These are phyloP conservation scores for Elgonia sp. DNA, from an alignment of 2,888 invertebrate genomes.

Conservation along the genomic window DNA sequence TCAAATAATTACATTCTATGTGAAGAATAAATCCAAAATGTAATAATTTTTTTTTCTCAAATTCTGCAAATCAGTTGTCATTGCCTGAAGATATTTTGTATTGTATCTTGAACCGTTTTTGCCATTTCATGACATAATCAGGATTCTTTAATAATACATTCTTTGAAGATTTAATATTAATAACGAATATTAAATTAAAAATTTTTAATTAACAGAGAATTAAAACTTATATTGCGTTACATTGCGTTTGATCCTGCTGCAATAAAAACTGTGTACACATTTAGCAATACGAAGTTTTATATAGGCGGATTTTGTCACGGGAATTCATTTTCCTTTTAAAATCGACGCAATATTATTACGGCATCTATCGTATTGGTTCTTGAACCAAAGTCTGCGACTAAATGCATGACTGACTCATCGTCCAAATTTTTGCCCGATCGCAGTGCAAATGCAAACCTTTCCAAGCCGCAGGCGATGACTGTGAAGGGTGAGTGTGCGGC, in stretches of 20 bases:
- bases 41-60: too few species aligned
- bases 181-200: constrained; percentile 22
- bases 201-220: constrained; percentile 37
- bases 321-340: constrained; percentile 29
- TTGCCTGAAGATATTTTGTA: too few species aligned
- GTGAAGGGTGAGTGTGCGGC: constrained; percentile 12
- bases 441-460: constrained; percentile 8
- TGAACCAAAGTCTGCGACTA: constrained; percentile 38
- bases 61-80: too few species aligned
- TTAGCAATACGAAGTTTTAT: constrained; percentile 19
- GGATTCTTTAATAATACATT: neutral
- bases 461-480: constrained; percentile 3
- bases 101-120: too few species aligned
- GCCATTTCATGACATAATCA: too few species aligned
- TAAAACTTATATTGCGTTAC: constrained; percentile 47
- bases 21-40: too few species aligned
- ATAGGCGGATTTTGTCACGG: constrained; percentile 17
- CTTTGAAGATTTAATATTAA: constrained; percentile 16
- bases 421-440: constrained; percentile 37
- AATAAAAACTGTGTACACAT: constrained; percentile 37
- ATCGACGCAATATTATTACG: constrained; percentile 45
- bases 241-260: constrained; percentile 32
- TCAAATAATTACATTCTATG: too few species aligned
- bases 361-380: constrained; percentile 26
- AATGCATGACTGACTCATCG: constrained; percentile 51